A percentile compares a stretch with the other conserved stretches of the same genome.
These are phyloP conservation scores for Agelastica alni DNA, from an alignment of 2,888 invertebrate species.

Conservation along the genomic window DNA sequence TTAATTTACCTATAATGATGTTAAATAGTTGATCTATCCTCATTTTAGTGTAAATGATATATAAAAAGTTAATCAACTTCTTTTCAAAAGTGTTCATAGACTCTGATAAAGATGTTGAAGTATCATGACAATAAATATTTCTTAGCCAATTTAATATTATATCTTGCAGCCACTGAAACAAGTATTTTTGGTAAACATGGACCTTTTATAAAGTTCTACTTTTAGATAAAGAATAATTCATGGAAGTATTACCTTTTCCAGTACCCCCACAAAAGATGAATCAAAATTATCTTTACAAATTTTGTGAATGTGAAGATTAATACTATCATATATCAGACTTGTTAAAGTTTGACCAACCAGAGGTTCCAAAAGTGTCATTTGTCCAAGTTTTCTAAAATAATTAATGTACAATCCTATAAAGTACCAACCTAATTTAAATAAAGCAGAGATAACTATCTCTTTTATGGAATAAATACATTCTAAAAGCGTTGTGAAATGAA, in stretches of 20 bases:
- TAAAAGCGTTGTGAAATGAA: not conserved
- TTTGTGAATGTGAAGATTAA: conserved; percentile 81
- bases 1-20: conserved; percentile 78
- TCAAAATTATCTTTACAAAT: conserved; percentile 88
- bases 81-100: conserved; percentile 70
- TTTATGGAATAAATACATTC: too few relatives aligned
- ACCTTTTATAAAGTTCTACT: too few relatives aligned
- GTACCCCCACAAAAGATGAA: conserved; percentile 73
- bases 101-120: conserved; percentile 62
- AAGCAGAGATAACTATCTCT: too few relatives aligned
- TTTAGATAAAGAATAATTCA: too few relatives aligned
- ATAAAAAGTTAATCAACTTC: conserved; percentile 80
- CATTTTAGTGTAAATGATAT: conserved; percentile 85
- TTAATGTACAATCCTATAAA: conserved; percentile 10
- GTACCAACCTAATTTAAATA: too few relatives aligned
- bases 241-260: conserved; percentile 81
- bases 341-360: conserved; percentile 85
- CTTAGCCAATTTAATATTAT: conserved; percentile 87
- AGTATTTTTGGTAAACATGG: too few relatives aligned
- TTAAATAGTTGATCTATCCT: conserved; percentile 93
- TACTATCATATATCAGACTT: conserved; percentile 79
- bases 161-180: conserved; percentile 80
- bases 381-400: conserved; percentile 64
- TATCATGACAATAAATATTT: conserved; percentile 75
- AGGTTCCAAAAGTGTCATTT: conserved; percentile 79